These are phyloP conservation scores for Anolis apletophallus DNA, from an alignment of 2,797 vertebrate genomes.

Conservation along the genomic window DNA sequence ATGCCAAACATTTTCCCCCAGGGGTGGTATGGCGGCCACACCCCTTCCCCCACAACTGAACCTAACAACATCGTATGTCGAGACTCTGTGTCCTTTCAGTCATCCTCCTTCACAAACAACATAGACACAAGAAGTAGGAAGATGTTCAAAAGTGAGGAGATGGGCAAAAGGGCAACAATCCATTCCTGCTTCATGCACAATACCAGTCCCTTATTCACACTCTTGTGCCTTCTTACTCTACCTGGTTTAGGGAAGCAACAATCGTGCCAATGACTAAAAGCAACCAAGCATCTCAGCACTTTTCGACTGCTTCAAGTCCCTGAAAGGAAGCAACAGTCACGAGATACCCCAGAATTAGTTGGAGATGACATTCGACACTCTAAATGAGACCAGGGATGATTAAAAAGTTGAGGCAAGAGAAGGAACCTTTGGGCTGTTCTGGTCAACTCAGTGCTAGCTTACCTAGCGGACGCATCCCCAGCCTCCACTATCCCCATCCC, in stretches of 20 bases:
- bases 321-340: neutral
- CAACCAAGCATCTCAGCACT: neutral
- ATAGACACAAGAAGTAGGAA: neutral
- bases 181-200: neutral
- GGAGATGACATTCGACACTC: neutral
- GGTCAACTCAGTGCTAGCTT: neutral
- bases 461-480: neutral
- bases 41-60: neutral
- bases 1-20: neutral
- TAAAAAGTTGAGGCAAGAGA: neutral
- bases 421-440: neutral
- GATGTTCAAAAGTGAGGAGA: neutral
- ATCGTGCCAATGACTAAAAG: neutral
- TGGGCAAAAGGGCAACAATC: neutral
- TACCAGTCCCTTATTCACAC: neutral
- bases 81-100: neutral
- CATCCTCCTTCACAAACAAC: neutral
- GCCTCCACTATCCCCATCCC: neutral
- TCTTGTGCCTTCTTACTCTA: neutral
- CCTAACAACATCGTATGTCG: neutral
- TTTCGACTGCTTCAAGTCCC: neutral
- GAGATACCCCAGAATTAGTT: neutral
- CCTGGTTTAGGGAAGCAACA: neutral
- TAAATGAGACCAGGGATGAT: neutral
- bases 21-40: conserved; percentile 1